Percentiles rank a stretch among this genome's conserved stretches.
Conservation (phyloP, 2,888 invertebrate genomes). For the Melanotus villosus region DNA sequence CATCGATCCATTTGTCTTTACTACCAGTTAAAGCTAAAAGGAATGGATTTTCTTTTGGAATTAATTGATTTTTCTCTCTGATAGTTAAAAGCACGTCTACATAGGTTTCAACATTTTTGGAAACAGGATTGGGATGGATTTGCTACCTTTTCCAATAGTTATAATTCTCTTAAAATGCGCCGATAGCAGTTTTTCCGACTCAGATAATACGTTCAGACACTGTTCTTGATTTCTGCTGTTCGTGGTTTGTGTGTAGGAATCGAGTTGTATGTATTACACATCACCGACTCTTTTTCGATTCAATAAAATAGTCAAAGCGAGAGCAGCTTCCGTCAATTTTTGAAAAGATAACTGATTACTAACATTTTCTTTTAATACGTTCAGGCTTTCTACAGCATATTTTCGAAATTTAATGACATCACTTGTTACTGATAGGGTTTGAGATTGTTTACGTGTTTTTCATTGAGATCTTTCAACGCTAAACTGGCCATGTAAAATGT, state of each 20-base stretch:
- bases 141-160: constrained; percentile 35
- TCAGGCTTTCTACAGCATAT: constrained; percentile 35
- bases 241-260: constrained; percentile 37
- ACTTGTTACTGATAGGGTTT: constrained; percentile 49
- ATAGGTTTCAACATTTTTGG: constrained; percentile 19
- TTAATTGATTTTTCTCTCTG: constrained; percentile 43
- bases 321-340: constrained; percentile 48
- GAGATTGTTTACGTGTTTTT: too few relatives aligned
- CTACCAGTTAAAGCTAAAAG: constrained; percentile 51
- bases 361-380: constrained; percentile 39
- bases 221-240: constrained; percentile 45
- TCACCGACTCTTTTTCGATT: constrained; percentile 55
- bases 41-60: constrained; percentile 51
- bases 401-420: constrained; percentile 51
- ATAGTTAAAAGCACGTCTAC: constrained; percentile 14
- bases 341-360: constrained; percentile 46
- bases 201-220: constrained; percentile 46
- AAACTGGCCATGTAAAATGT: too few relatives aligned
- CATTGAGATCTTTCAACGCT: too few relatives aligned
- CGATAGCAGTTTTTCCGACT: constrained; percentile 50
- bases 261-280: constrained; percentile 53
- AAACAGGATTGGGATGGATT: constrained; percentile 31
- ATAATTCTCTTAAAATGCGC: constrained; percentile 39
- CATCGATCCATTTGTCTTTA: constrained; percentile 50
- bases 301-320: constrained; percentile 51